These are phyloP conservation scores for Iphiclides podalirius DNA, from an alignment of 2,888 invertebrate genomes.

Conservation along the genomic window DNA sequence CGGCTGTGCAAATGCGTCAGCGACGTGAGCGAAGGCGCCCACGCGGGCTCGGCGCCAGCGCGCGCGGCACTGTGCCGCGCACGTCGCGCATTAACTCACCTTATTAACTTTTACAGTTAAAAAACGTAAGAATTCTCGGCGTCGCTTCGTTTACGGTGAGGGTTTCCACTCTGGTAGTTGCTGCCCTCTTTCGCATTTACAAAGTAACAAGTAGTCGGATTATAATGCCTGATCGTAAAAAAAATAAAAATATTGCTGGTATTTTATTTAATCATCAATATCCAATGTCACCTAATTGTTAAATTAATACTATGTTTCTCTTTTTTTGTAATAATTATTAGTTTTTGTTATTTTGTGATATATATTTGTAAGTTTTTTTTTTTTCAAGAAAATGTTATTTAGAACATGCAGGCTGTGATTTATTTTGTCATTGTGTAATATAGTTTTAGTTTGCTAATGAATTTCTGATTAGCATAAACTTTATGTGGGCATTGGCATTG, in stretches of 20 bases:
- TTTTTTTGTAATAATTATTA: too few species aligned
- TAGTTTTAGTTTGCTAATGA: not conserved
- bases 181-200: conserved; percentile 13
- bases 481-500: conserved; percentile 6
- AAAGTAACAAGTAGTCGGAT: too few species aligned
- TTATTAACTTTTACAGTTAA: conserved; percentile 70
- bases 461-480: not conserved
- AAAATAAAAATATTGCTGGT: too few species aligned
- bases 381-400: too few species aligned
- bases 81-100: conserved; percentile 54
- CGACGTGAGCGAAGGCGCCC: conserved; percentile 27
- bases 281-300: too few species aligned
- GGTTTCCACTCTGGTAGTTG: conserved; percentile 54
- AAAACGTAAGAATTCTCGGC: conserved; percentile 43
- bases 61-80: conserved; percentile 37
- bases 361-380: too few species aligned
- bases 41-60: conserved; percentile 30
- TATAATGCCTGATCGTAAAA: too few species aligned
- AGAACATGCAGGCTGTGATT: not conserved
- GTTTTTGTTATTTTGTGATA: too few species aligned
- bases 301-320: too few species aligned
- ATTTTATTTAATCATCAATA: too few species aligned
- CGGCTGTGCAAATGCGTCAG: conserved; percentile 25
- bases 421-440: not conserved
- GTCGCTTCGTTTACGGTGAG: conserved; percentile 49